These are phyloP conservation scores for Pedetes capensis DNA, from an alignment of 2,113 vertebrate species.

Conservation along the genomic window DNA sequence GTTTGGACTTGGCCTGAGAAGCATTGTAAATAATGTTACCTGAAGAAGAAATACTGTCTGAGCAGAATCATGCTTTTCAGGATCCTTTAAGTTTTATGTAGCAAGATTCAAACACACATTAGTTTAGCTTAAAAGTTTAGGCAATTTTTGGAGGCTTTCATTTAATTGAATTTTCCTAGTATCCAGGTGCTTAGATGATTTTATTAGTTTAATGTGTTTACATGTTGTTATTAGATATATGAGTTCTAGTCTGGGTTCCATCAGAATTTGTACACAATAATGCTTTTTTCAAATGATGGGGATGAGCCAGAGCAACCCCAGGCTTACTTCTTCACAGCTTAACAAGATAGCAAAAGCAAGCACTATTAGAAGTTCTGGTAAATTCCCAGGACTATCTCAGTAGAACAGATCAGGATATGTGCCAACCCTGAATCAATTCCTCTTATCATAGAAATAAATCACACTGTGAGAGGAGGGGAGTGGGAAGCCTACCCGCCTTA, in stretches of 20 bases:
- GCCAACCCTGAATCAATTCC: not conserved
- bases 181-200: not conserved
- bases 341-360: not conserved
- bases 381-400: not conserved
- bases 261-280: not conserved
- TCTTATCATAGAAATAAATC: not conserved
- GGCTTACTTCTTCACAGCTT: not conserved
- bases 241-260: not conserved
- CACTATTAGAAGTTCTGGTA: not conserved
- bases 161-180: not conserved
- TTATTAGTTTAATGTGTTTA: not conserved
- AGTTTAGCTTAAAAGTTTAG: not conserved
- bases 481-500: no score
- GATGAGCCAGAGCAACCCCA: not conserved
- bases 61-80: not conserved
- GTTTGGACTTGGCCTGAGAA: not conserved
- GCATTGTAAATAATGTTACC: not conserved
- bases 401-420: not conserved
- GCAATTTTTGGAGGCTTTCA: not conserved
- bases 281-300: not conserved
- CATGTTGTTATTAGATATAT: not conserved
- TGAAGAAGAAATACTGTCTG: not conserved
- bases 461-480: rapidly evolving
- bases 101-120: not conserved
- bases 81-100: not conserved